These are phyloP conservation scores for Drymodes brunneopygia DNA, from an alignment of 2,113 vertebrate genomes.

Conservation along the genomic window DNA sequence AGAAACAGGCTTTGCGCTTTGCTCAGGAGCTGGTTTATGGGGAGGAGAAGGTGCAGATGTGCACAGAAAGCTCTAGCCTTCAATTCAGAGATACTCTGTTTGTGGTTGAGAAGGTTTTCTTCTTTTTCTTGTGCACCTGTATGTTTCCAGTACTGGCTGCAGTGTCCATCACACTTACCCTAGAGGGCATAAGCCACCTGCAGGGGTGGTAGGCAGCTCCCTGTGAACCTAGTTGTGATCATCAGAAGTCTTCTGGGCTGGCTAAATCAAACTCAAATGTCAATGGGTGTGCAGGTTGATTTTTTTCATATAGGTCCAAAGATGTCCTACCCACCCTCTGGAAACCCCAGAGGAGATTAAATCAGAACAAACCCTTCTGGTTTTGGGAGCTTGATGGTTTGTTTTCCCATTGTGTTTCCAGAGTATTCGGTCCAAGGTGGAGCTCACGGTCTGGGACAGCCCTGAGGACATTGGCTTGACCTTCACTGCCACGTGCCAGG, in stretches of 20 bases:
- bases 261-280: neutral
- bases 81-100: neutral
- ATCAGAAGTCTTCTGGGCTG: neutral
- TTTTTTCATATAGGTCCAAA: neutral
- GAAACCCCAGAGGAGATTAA: neutral
- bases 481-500: conserved; percentile 94
- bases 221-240: neutral
- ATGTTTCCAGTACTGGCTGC: neutral
- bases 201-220: neutral
- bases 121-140: neutral
- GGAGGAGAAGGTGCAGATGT: neutral
- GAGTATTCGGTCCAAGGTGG: conserved; percentile 97
- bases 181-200: neutral
- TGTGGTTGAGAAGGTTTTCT: neutral
- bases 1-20: neutral
- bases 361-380: neutral
- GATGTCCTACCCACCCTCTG: neutral
- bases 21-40: neutral
- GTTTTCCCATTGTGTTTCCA: conserved; percentile 53
- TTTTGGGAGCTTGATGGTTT: neutral
- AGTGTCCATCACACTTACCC: neutral
- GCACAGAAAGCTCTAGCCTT: neutral
- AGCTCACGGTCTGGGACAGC: conserved; percentile 91
- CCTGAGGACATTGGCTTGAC: conserved; percentile 90
- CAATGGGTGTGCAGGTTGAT: neutral